These are phyloP conservation scores for Mycetomoellerius zeteki DNA, from an alignment of 1,140 invertebrate species.

Conservation along the genomic window DNA sequence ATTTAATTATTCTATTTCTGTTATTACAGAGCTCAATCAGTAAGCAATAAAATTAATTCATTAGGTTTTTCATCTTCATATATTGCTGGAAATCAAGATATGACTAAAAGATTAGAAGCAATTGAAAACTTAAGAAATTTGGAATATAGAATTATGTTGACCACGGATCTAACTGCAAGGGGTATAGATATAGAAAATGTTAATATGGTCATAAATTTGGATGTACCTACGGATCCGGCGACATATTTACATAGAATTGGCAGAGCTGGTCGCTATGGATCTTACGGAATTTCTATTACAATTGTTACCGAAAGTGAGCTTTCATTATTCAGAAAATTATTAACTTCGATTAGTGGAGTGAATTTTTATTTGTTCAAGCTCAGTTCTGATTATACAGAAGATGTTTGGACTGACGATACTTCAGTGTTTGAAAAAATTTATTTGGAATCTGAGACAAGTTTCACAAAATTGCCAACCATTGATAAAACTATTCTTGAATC, in stretches of 20 bases:
- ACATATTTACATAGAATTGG: slow-evolving; percentile 99
- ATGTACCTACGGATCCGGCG: slow-evolving; percentile 93
- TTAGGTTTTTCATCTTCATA: slow-evolving; percentile 91
- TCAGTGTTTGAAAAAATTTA: slow-evolving; percentile 78
- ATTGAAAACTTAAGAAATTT: slow-evolving; percentile 93
- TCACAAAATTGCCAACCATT: slow-evolving; percentile 37
- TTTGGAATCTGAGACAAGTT: slow-evolving; percentile 43
- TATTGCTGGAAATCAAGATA: slow-evolving; percentile 92
- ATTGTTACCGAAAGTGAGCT: slow-evolving; percentile 89
- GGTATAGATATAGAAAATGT: slow-evolving; percentile 97
- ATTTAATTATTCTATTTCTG: not conserved
- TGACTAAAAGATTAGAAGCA: slow-evolving; percentile 92
- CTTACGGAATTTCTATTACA: slow-evolving; percentile 91
- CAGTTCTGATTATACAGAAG: slow-evolving; percentile 79
- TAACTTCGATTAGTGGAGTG: slow-evolving; percentile 85
- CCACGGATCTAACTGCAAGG: slow-evolving; percentile 96
- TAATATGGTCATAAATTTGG: slow-evolving; percentile 97
- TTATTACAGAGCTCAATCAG: slow-evolving; percentile 89
- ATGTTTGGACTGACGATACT: slow-evolving; percentile 83
- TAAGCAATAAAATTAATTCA: slow-evolving; percentile 90
- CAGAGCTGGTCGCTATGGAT: slow-evolving; percentile 96
- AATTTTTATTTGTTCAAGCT: slow-evolving; percentile 87
- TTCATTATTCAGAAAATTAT: slow-evolving; percentile 87
- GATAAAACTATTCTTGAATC: slow-evolving; percentile 49
- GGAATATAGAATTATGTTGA: slow-evolving; percentile 94